Conservation (phyloP, 1,140 invertebrate genomes). For the Macrostomum lignano region DNA sequence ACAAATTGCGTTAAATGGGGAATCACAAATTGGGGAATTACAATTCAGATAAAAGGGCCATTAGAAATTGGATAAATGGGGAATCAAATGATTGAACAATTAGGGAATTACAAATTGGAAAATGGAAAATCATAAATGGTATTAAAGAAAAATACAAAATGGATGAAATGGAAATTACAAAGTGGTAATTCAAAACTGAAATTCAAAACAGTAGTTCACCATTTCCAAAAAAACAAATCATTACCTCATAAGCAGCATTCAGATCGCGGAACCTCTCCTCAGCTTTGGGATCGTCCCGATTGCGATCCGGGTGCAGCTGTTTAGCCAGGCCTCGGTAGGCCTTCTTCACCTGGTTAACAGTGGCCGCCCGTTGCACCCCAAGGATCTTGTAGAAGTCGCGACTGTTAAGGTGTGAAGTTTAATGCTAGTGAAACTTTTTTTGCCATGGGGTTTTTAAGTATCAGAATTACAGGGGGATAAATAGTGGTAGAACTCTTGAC, state of each 20-base stretch:
- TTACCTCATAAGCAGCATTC: conserved; percentile 67
- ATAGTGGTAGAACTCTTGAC: no score
- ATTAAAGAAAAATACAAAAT: neutral
- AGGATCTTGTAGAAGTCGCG: conserved; percentile 87
- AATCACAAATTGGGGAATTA: no score
- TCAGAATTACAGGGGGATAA: no score
- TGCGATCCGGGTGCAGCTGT: conserved; percentile 90
- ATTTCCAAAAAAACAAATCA: conserved; percentile 3
- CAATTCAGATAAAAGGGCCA: no score
- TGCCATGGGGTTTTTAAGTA: no score
- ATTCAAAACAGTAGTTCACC: conserved; percentile 1
- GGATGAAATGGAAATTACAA: no score
- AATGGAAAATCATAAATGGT: neutral
- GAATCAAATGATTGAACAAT: conserved; percentile 1
- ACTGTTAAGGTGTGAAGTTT: no score
- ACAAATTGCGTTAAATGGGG: no score
- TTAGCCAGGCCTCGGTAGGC: conserved; percentile 77
- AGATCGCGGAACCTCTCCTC: conserved; percentile 74
- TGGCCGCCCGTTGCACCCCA: conserved; percentile 49
- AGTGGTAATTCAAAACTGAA: no score
- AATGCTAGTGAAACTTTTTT: no score
- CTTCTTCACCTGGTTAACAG: conserved; percentile 78
- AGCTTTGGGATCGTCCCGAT: conserved; percentile 70
- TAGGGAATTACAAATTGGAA: conserved; percentile 2
- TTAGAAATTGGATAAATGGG: no score